Percentiles rank a stretch among this genome's conserved stretches.
phyloP scores from a whole-genome alignment of 2,797 vertebrate species.

The Cercopithecus diana region DNA sequence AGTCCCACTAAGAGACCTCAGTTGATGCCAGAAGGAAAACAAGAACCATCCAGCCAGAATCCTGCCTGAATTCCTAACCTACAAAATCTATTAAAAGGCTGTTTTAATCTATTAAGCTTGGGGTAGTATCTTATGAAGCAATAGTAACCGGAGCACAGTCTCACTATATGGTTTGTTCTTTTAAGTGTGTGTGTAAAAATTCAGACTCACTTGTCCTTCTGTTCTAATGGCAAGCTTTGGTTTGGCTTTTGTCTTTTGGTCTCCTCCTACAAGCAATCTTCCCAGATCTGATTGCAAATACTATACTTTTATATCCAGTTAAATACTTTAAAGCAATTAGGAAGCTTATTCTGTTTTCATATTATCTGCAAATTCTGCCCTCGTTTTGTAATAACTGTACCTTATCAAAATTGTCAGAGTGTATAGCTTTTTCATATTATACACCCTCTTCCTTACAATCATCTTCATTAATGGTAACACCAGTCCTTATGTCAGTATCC shows the following conservation, averaged over 20 bases:
- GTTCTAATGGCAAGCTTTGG: not conserved
- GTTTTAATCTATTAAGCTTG: not conserved
- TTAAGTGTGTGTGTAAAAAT: not conserved
- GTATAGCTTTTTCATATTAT: not conserved
- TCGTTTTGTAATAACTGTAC: not conserved
- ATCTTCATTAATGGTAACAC: not conserved
- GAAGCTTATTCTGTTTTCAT: not conserved
- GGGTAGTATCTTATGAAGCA: not conserved
- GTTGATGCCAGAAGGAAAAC: not conserved
- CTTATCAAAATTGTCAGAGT: not conserved
- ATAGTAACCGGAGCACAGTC: not conserved
- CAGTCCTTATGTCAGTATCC: not conserved
- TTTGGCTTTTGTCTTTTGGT: conserved; percentile 1
- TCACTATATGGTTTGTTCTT: not conserved
- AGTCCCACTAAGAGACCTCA: not conserved
- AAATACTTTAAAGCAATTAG: not conserved
- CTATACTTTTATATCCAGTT: not conserved
- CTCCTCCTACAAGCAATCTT: not conserved
- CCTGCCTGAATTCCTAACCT: not conserved
- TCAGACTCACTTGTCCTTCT: not conserved
- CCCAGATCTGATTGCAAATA: not conserved
- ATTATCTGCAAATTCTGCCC: not conserved
- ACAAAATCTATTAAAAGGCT: not conserved
- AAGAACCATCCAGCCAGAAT: not conserved
- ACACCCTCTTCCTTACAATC: not conserved